phyloP scores from a whole-genome alignment of 1,140 invertebrate genomes.

The Drosophila parvula region DNA sequence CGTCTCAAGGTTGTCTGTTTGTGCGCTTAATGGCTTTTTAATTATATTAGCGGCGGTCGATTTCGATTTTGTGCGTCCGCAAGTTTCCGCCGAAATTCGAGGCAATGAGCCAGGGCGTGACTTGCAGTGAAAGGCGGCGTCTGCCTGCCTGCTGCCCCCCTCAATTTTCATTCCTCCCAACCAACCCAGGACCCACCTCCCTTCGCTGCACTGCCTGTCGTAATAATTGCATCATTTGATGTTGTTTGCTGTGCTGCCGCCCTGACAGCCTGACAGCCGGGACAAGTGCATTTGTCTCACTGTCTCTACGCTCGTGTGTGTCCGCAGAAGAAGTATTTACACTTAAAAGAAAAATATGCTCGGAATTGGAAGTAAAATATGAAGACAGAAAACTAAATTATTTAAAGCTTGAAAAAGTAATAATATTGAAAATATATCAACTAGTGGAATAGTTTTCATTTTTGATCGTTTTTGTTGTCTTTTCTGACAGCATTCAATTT shows the following conservation, averaged over 20 bases:
- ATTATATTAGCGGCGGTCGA: conserved; percentile 77
- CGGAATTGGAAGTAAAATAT: background rate
- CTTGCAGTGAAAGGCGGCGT: conserved; percentile 14
- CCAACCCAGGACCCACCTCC: background rate
- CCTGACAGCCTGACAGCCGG: conserved; percentile 57
- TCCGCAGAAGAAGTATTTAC: background rate
- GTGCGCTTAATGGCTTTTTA: conserved; percentile 77
- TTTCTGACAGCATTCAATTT: no score
- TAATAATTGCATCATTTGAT: conserved; percentile 79
- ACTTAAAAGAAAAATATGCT: conserved; percentile 7
- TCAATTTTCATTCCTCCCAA: background rate
- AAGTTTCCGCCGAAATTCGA: conserved; percentile 29
- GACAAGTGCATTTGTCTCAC: conserved; percentile 59
- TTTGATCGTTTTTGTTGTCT: no score
- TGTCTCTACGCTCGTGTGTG: conserved; percentile 11
- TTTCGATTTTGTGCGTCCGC: conserved; percentile 48
- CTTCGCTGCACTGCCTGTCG: conserved; percentile 1
- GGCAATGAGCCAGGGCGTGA: conserved; percentile 25
- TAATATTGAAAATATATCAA: no score
- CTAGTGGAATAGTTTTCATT: no score
- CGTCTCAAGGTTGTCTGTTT: conserved; percentile 69
- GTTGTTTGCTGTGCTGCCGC: conserved; percentile 58
- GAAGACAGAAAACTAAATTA: background rate
- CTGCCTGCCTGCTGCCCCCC: background rate
- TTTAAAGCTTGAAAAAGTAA: no score